Base-by-base conservation (phyloP, 2,113 vertebrate genomes). In the Tachuris rubrigastra region DNA sequence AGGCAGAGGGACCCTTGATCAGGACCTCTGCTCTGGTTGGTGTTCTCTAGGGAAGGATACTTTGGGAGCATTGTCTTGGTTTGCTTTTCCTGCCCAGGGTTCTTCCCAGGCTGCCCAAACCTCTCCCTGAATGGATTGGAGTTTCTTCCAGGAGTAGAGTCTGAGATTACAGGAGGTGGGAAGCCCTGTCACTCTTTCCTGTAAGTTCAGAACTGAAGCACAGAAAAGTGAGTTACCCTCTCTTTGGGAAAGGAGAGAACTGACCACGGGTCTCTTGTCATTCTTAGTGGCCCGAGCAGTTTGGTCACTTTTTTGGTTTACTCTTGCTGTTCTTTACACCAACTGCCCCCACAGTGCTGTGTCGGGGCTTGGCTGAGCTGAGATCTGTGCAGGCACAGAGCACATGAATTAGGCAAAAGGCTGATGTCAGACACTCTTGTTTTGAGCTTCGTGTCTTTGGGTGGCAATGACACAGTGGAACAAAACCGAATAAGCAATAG, bases 151-250 rank as follows among this genome's bases (percentile, higher is more conserved):
- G 18, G 12, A 35, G 9, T 18, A 12, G 21, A 16, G 17, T 16
- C 66, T 42, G 47, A 49, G 23, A 24, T 31, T 14, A 7, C 1
- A 2, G 49, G 27, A 81, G 17, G 2, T 37, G 37, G 17, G 31
- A 58, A 37, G 4, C 42, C 14, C 41, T 58, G 23, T 49, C 63
- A 42, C 13, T 37, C 37, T 20, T 23, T 28, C 18, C 42, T 31
- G 7, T 21, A 46, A 49, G 33, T n/a, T 44, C 31, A 39, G 35
- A 68, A 30, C 24, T 18, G 49, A 59, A 25, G 16, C 22, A 50
- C 7, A 56, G 44, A 13, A 11, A 16, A 8, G 14, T 7, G 14
- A 35, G 33, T 73, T 56, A 8, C 0, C 0, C 21, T 59, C 21
- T 13, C 9, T n/a, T 59, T 44, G 23, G 31, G 37, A 63, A 19